phyloP scores from a whole-genome alignment of 2,113 vertebrate species.

The Hiodon tergisus region DNA sequence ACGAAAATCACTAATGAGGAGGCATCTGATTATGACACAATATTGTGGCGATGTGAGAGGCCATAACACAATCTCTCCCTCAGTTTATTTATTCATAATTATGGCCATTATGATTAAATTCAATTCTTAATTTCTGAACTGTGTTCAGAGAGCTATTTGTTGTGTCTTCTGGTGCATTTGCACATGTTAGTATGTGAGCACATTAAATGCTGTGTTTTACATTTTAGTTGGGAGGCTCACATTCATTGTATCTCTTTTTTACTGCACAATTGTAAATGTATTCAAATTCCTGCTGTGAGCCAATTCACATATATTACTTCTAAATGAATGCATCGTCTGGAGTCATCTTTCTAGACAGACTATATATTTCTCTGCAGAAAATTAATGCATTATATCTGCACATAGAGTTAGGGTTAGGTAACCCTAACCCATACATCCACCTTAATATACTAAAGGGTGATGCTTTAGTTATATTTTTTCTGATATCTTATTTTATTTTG shows the following conservation, averaged over 20 bases:
- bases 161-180: neutral
- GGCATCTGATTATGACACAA: neutral
- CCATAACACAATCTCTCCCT: neutral
- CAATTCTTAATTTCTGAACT: neutral
- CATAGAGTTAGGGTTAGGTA: no score
- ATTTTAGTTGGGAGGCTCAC: neutral
- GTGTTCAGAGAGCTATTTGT: neutral
- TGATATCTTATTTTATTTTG: slow-evolving; percentile 53
- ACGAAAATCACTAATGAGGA: neutral
- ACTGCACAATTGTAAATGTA: neutral
- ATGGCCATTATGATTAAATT: neutral
- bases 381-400: slow-evolving; percentile 22
- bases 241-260: neutral
- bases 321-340: slow-evolving; percentile 19
- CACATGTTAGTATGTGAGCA: slow-evolving; percentile 7
- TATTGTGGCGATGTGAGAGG: neutral
- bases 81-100: slow-evolving; percentile 4
- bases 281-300: slow-evolving; percentile 1
- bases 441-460: slow-evolving; percentile 35
- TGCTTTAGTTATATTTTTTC: slow-evolving; percentile 49
- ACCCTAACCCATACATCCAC: slow-evolving; percentile 12
- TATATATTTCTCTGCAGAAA: slow-evolving; percentile 2
- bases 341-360: slow-evolving; percentile 15
- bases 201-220: neutral
- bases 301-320: slow-evolving; percentile 22